These are phyloP conservation scores for Autographa pulchrina DNA, from an alignment of 2,888 invertebrate species.

Conservation along the genomic window DNA sequence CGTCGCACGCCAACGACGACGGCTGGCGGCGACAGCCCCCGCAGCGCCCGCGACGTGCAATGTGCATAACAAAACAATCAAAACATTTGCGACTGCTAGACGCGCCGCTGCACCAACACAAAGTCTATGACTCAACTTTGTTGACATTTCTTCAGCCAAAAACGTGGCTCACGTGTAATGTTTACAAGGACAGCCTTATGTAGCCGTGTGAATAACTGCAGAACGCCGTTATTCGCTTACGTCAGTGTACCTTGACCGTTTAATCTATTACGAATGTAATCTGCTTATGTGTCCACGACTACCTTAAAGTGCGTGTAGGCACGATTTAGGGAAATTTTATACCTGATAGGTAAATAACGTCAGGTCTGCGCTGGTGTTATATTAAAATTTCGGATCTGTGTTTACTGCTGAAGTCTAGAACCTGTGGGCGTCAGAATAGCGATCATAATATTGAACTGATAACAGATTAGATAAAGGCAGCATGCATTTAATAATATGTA, in stretches of 20 bases:
- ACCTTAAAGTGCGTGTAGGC: conserved; percentile 43
- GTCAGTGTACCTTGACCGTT: conserved; percentile 83
- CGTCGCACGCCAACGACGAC: conserved; percentile 58
- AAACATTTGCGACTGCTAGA: conserved; percentile 39
- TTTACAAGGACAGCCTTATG: conserved; percentile 15
- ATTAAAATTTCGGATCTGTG: conserved; percentile 50
- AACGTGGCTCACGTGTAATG: conserved; percentile 30
- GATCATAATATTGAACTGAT: conserved; percentile 84
- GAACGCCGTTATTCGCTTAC: conserved; percentile 69
- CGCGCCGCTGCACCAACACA: conserved; percentile 36
- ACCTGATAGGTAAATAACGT: conserved; percentile 31
- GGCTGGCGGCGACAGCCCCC: conserved; percentile 39
- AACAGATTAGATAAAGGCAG: conserved; percentile 84
- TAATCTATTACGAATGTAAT: conserved; percentile 72
- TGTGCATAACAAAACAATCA: conserved; percentile 78
- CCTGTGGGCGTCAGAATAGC: conserved; percentile 74
- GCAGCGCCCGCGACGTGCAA: conserved; percentile 60
- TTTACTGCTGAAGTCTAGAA: conserved; percentile 63
- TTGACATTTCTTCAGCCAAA: conserved; percentile 57
- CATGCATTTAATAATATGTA: conserved; percentile 80
- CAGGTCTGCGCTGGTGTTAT: conserved; percentile 52
- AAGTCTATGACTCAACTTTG: conserved; percentile 46
- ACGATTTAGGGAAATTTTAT: conserved; percentile 58
- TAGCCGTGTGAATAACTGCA: conserved; percentile 10
- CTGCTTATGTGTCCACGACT: conserved; percentile 61